Percentiles rank a stretch among this genome's conserved stretches.
Evolutionary conservation across 2,888 invertebrate genomes (phyloP).

Genomic region (Rhopalosiphum nymphaeae): DNA sequence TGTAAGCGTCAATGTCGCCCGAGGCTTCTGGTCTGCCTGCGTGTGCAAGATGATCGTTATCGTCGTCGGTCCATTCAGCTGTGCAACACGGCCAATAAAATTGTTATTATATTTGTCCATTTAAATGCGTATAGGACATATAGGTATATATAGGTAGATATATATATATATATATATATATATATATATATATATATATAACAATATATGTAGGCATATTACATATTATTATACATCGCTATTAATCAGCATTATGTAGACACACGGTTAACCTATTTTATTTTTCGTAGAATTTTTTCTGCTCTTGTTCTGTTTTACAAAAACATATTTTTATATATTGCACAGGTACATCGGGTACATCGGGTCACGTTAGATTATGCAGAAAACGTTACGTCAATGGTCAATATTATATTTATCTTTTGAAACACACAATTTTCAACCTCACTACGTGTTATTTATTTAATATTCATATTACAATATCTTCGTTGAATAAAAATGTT

Average conservation of each 20-base stretch:
- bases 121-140: neutral
- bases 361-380: slow-evolving; percentile 48
- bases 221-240: neutral
- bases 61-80: slow-evolving; percentile 48
- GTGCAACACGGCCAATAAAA: neutral
- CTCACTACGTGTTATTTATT: neutral
- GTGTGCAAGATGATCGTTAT: slow-evolving; percentile 46
- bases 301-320: neutral
- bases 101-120: neutral
- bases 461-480: neutral
- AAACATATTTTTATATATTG: slow-evolving; percentile 17
- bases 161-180: neutral
- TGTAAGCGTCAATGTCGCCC: slow-evolving; percentile 44
- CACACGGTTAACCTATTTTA: slow-evolving; percentile 43
- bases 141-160: neutral
- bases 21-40: neutral
- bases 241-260: slow-evolving; percentile 25
- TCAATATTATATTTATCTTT: slow-evolving; percentile 12
- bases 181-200: neutral
- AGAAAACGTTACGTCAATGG: slow-evolving; percentile 39
- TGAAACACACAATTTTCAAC: neutral
- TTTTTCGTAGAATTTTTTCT: slow-evolving; percentile 32
- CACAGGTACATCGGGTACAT: neutral
- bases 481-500: neutral
- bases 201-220: neutral